Evolutionary conservation across 2,888 invertebrate species (phyloP).

Genomic region (Stegophylla sp.): DNA sequence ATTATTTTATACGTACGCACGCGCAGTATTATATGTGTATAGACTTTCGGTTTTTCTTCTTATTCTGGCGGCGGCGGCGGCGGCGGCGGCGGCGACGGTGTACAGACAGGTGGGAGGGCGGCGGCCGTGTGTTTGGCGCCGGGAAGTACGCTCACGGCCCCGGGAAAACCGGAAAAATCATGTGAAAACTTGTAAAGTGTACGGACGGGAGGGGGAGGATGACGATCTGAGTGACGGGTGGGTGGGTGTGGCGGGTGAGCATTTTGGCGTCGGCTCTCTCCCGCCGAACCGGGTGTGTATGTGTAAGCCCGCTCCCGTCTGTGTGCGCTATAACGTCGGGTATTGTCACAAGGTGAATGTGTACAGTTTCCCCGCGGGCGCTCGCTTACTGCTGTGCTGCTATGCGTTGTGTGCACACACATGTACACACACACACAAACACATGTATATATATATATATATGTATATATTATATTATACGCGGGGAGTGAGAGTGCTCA

Average conservation of each 20-base stretch:
- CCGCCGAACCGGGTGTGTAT: neutral
- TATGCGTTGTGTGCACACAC: neutral
- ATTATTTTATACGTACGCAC: neutral
- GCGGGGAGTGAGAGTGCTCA: neutral
- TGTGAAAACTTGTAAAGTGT: conserved; percentile 58
- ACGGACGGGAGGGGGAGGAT: neutral
- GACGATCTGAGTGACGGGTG: neutral
- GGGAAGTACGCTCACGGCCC: conserved; percentile 50
- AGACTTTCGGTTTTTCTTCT: conserved; percentile 53
- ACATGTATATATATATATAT: neutral
- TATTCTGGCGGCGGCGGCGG: conserved; percentile 7
- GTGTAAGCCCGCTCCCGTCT: neutral
- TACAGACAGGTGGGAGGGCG: conserved; percentile 46
- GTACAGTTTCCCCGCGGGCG: conserved; percentile 15
- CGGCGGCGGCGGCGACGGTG: neutral
- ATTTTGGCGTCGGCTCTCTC: conserved; percentile 50
- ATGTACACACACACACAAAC: neutral
- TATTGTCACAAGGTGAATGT: conserved; percentile 50
- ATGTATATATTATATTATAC: too few relatives aligned
- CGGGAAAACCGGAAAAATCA: conserved; percentile 58
- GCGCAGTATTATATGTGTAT: neutral
- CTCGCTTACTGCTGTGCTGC: neutral
- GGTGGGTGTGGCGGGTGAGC: neutral
- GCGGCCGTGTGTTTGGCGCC: conserved; percentile 55
- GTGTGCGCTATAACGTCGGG: neutral